Evolutionary conservation across 1,140 invertebrate genomes (phyloP), one percentile per base, ranked within the genome.

Genomic region (Diorhabda sublineata): DNA sequence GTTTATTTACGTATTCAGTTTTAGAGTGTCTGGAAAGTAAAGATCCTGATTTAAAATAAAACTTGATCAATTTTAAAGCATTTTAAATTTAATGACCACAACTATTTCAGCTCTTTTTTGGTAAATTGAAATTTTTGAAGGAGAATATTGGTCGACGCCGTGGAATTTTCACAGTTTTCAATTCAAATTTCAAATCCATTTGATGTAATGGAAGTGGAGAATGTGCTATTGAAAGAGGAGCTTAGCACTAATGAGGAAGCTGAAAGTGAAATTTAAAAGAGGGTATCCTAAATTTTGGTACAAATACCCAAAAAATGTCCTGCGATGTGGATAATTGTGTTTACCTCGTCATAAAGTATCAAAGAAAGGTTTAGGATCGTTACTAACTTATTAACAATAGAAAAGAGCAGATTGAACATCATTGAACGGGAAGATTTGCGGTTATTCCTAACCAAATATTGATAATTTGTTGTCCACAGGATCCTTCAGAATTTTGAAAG

Each of bases 151-250:
- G 71, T 52, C 72, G 69, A 64, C 7, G 74, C 60, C 26, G 26
- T 26, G 68, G 68, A 75, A 71, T 77, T 76, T 71, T 76, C 67
- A 45, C 73, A 11, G 11, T 11, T 11, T 11, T 11, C 11, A 11
- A 11, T 11, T 11, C 11, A 11, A 11, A 11, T 11, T 11, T 11
- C 11, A 11, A 77, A 57, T 77, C 73, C 72, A 76, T 77, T 71
- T 67, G 60, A 67, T 73, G 69, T 75, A 6, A 75, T 65, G 6
- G 71, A 77, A 76, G 71, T 66, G 71, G 66, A 58, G 59, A 69
- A 77, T 74, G 70, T 73, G 60, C 69, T 74, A 73, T 66, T 78
- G 71, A 71, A 78, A 76, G 76, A 76, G 64, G 74, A 78, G 73
- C 66, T 75, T 67, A 77, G 70, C 64, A 73, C 71, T 42, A 74